Evolutionary conservation across 2,888 invertebrate species (phyloP).

Genomic region (Apoda limacodes): DNA sequence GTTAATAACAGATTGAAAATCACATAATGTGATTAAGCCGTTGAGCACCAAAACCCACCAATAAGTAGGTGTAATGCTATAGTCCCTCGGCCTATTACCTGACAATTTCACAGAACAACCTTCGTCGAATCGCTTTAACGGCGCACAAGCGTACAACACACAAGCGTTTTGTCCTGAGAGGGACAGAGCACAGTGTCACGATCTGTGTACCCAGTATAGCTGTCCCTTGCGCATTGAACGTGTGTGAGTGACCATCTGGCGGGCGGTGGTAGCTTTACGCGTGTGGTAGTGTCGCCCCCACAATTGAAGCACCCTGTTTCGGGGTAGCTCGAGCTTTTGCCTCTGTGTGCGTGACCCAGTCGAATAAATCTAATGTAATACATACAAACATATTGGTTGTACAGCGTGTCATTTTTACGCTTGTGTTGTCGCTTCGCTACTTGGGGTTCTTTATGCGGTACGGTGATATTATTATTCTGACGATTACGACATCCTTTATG

Average conservation of each 20-base stretch:
- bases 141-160: constrained; percentile 60
- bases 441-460: constrained; percentile 65
- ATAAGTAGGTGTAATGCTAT: constrained; percentile 66
- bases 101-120: constrained; percentile 70
- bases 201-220: constrained; percentile 68
- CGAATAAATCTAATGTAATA: constrained; percentile 66
- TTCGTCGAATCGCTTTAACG: constrained; percentile 55
- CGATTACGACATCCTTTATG: constrained; percentile 69
- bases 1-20: background rate
- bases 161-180: constrained; percentile 54
- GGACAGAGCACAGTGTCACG: constrained; percentile 54
- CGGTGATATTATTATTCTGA: constrained; percentile 69
- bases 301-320: constrained; percentile 51
- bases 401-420: constrained; percentile 67
- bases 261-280: constrained; percentile 41
- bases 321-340: constrained; percentile 32
- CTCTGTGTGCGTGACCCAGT: constrained; percentile 63
- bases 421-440: constrained; percentile 65
- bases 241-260: constrained; percentile 65
- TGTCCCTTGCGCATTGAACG: constrained; percentile 54
- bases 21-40: constrained; percentile 47
- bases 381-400: constrained; percentile 67
- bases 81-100: constrained; percentile 68
- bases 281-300: constrained; percentile 51
- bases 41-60: constrained; percentile 56